Base-by-base conservation (phyloP, 2,113 vertebrate genomes). In the Hipposideros armiger region DNA sequence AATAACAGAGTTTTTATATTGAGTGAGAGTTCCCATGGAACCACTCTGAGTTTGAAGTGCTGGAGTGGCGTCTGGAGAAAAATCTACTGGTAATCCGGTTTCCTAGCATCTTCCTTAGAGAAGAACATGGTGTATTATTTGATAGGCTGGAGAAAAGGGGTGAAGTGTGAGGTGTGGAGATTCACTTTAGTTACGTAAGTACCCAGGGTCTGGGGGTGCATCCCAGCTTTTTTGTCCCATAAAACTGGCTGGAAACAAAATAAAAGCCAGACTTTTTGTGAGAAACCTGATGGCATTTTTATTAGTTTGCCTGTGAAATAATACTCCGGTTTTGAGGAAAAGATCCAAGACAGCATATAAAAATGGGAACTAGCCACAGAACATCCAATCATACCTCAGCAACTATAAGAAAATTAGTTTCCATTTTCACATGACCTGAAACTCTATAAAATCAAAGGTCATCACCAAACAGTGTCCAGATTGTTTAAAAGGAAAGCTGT, bases 1-100 rank as follows among this genome's bases (percentile, higher is more conserved):
- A 95, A 84, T 90, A 95, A 87, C 87, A 77, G 69, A 72, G 73
- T 91, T 94, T 96, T 96, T 90, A 81, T 95, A 72, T 50, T 4
- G 54, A 95, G 81, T 78, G 66, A 94, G 77, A 60, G 74, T 95
- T 96, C 87, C 95, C 74, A 54, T 70, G 90, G 89, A 96, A 83
- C 92, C 95, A 91, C 92, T 97, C 58, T 87, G 83, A 89, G 70
- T 93, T 76, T 96, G 80, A 95, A 97, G 95, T 90, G 45, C 52
- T 58, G 13, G 78, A 83, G 80, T 91, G 83, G 74, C 4, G 1
- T 91, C 91, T 78, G 84, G 73, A 97, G 94, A 95, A 89, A 96
- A 94, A 92, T 82, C 97, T 81, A 58, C 9, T 24, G 81, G 50
- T 94, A 90, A 95, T 56, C 50, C 42, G 66, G 24, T 80, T 95